Conservation (phyloP, 2,888 invertebrate species). For the Meiosimyza platycephala region DNA sequence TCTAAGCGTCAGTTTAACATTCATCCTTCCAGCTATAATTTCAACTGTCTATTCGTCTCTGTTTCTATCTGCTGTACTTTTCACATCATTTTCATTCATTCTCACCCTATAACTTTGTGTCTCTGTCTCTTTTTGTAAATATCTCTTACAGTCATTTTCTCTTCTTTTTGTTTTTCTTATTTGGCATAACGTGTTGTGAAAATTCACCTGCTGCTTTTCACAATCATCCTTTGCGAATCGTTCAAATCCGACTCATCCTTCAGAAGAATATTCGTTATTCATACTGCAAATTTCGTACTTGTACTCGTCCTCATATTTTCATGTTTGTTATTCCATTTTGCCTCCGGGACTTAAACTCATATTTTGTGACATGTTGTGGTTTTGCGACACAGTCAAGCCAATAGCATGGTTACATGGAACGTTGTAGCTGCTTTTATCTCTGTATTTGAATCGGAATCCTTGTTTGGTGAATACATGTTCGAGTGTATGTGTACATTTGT, state of each 20-base stretch:
- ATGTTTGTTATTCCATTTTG: not conserved
- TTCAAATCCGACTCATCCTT: not conserved
- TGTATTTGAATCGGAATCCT: too few species aligned
- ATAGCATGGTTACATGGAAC: too few species aligned
- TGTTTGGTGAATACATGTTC: too few species aligned
- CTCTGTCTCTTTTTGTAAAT: too few species aligned
- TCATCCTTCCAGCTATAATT: slow-evolving; percentile 13
- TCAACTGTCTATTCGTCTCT: not conserved
- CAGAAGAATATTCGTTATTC: not conserved
- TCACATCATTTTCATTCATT: too few species aligned
- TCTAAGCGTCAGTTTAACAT: too few species aligned
- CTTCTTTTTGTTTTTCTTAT: not conserved
- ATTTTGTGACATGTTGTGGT: slow-evolving; percentile 22
- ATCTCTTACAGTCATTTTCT: not conserved
- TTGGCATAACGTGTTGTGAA: not conserved
- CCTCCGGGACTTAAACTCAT: slow-evolving; percentile 2
- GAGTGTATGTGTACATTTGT: too few species aligned
- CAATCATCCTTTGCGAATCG: not conserved
- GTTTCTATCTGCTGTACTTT: not conserved
- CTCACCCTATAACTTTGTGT: too few species aligned
- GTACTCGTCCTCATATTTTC: not conserved
- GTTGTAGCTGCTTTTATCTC: too few species aligned
- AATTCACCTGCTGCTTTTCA: slow-evolving; percentile 12
- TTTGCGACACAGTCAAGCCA: not conserved
- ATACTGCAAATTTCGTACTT: not conserved